Evolutionary conservation across 35 echinoderm and acorn worm genomes (phyloP).

Genomic region (Ptychodera flava): DNA sequence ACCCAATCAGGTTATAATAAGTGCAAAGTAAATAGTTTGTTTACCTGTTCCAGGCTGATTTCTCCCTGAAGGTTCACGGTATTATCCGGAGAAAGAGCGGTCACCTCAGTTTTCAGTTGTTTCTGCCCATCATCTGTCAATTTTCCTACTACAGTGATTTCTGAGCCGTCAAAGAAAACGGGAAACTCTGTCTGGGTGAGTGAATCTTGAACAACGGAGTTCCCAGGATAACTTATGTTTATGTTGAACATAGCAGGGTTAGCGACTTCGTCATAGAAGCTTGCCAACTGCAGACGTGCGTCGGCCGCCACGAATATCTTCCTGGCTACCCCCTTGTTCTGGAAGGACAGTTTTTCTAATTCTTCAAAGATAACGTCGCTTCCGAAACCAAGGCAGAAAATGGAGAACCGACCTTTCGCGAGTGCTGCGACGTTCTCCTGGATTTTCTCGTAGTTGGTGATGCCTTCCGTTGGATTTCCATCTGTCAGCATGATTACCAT

Average conservation of each 20-base stretch:
- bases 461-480: conserved; percentile 80
- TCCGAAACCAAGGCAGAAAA: conserved; percentile 85
- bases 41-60: no score
- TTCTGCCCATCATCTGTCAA: no score
- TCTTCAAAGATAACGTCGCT: conserved; percentile 69
- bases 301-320: conserved; percentile 66
- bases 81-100: no score
- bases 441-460: conserved; percentile 51
- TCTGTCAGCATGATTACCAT: conserved; percentile 96
- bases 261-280: conserved; percentile 90
- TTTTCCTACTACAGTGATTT: conserved; percentile 75
- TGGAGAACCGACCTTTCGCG: conserved; percentile 70
- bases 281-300: conserved; percentile 62
- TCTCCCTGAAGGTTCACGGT: no score
- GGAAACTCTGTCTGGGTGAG: conserved; percentile 55
- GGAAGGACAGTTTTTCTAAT: conserved; percentile 67
- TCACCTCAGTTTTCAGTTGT: no score
- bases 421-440: conserved; percentile 65
- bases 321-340: conserved; percentile 80
- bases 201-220: conserved; percentile 34
- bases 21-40: no score
- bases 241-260: conserved; percentile 74
- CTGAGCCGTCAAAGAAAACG: conserved; percentile 81
- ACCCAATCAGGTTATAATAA: no score
- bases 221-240: conserved; percentile 66